Evolutionary conservation across 2,797 vertebrate species (phyloP).

Genomic region (Lateolabrax maculatus): DNA sequence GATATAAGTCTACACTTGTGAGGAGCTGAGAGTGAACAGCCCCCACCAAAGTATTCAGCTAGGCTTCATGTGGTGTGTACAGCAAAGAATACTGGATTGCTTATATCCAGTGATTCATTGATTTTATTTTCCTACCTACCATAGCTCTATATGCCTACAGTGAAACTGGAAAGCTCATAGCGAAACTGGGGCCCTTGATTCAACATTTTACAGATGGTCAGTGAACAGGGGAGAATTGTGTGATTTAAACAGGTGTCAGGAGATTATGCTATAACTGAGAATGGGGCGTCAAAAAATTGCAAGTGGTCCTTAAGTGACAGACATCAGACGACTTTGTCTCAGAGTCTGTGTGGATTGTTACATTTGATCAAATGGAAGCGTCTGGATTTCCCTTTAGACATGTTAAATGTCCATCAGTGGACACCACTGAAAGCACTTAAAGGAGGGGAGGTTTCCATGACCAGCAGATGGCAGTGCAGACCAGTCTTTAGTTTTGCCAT

Average conservation of each 20-base stretch:
- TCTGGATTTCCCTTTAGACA: background rate
- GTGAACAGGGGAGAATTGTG: too few species aligned
- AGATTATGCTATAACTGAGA: too few species aligned
- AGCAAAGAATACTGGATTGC: background rate
- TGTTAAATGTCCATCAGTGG: too few species aligned
- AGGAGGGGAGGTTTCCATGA: too few species aligned
- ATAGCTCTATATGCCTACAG: background rate
- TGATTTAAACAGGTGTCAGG: too few species aligned
- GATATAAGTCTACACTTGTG: too few species aligned
- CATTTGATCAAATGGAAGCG: background rate
- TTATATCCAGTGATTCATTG: background rate
- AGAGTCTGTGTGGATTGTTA: too few species aligned
- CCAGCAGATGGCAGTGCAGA: constrained; percentile 74
- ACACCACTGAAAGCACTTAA: background rate
- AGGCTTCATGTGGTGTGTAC: too few species aligned
- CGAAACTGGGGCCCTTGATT: background rate
- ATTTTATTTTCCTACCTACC: background rate
- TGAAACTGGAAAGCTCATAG: background rate
- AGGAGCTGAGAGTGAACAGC: too few species aligned
- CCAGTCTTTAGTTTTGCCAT: constrained; percentile 8
- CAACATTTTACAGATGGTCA: background rate
- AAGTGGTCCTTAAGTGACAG: too few species aligned
- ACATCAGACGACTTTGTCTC: too few species aligned
- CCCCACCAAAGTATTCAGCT: background rate
- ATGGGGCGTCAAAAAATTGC: too few species aligned